Evolutionary conservation across 2,797 vertebrate genomes (phyloP).

Genomic region (Lemur catta): DNA sequence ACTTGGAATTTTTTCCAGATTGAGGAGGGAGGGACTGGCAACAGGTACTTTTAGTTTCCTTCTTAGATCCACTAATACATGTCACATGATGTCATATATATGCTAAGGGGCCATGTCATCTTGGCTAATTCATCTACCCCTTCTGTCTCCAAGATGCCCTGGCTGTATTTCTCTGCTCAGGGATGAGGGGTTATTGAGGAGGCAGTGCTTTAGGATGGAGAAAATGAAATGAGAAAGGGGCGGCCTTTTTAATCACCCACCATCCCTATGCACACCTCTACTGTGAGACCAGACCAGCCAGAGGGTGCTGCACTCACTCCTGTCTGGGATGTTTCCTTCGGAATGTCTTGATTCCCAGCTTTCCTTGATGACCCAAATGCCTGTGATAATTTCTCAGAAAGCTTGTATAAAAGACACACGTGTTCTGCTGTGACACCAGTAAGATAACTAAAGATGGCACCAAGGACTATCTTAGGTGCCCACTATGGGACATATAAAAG

Average conservation of each 20-base stretch:
- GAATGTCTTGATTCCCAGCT: background rate
- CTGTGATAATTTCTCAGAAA: slow-evolving; percentile 12
- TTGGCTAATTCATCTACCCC: background rate
- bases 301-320: background rate
- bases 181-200: background rate
- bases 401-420: background rate
- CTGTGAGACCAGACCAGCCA: background rate
- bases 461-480: background rate
- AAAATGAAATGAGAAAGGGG: background rate
- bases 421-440: background rate
- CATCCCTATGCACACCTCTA: background rate
- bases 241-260: background rate
- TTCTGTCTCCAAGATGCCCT: background rate
- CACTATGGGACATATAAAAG: background rate
- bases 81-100: background rate
- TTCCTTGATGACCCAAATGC: background rate
- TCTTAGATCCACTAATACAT: background rate
- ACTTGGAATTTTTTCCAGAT: background rate
- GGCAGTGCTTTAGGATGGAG: background rate
- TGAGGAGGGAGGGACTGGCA: background rate
- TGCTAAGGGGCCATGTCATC: background rate
- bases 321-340: background rate
- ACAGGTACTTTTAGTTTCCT: background rate
- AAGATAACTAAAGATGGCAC: slow-evolving; percentile 1
- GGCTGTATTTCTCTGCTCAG: background rate